Evolutionary conservation across 2,888 invertebrate species (phyloP), one percentile per base, ranked within the genome.

Genomic region (Andrena camellia): DNA sequence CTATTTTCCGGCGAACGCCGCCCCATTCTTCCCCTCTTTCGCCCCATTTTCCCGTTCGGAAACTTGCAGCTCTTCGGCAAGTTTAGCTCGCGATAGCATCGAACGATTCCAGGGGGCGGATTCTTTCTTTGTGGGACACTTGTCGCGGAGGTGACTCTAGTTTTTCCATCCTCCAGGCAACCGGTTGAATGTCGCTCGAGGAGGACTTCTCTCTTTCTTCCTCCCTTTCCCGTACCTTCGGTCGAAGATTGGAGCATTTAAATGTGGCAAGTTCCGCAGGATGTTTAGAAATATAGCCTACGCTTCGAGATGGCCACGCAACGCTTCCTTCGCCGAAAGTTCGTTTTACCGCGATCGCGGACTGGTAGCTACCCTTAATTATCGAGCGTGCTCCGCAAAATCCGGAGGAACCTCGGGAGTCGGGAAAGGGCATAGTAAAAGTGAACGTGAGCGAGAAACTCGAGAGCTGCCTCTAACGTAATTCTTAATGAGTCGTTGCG

Each of bases 401-500:
- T 63, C 48, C 26, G 54, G 31, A 26, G 31, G 62, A 63, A 72
- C 42, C 31, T 26, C 54, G 13, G 5, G 4, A 29, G 29, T 62
- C 78, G 62, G 67, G 68, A 69, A 79, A 76, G 78, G 77, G 48
- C 68, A 63, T 17, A 54, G 77, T 33, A 57, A 70, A 77, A 79
- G 79, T 70, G 69, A 76, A 69, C 64, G 69, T 35, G 26, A 64
- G 54, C 78, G 23, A 26, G 75, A 67, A 60, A 78, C 50, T 33
- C 29, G 52, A 42, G 77, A 62, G 48, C 62, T 10, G 57, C 42
- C 10, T 69, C 69, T 64, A 81, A 73, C 81, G 81, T 73, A 79
- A 81, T 62, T 62, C 31, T 72, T 81, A 81, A 79, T 64, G 17
- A 57, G 42, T 7, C 33, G 50, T 78, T 81, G 50, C 81, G 78